Evolutionary conservation across 2,888 invertebrate species (phyloP), one percentile per base, ranked within the genome.

Genomic region (Adelphocoris suturalis): DNA sequence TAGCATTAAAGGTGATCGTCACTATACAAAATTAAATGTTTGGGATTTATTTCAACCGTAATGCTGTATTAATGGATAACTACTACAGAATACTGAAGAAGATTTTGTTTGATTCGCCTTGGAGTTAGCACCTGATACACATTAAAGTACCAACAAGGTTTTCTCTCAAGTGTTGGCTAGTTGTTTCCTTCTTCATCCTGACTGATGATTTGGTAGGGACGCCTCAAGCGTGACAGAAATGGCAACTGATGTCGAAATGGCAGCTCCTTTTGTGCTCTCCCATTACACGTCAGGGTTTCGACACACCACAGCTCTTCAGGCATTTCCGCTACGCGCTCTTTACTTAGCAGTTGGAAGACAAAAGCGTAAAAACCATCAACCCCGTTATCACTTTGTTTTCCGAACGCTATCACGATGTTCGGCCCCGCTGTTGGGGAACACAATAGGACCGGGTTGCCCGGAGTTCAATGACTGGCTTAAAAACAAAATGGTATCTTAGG

Each of bases 401-500:
- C 68, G 23, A 68, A 68, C n/a, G 68, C 27, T 68, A 68, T 68
- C 68, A 19, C 23, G 12, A 68, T 68, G 68, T 68, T 23, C 1
- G 23, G 37, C 37, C 68, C 23, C 27, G n/a, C n/a, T 9, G 61
- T 61, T 19, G 11, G 68, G 19, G n/a, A 57, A 68, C 23, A 68
- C 68, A 68, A 68, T 68, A 23, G 68, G 68, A 68, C 68, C 23
- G 23, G 68, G 68, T 68, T 23, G 68, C 27, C 23, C 12, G 78
- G 76, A 46, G 78, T 37, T 78, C 78, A 46, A 46, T 78, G 78
- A 78, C 78, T 78, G 78, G 78, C 46, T 78, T 46, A 78, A 78
- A 37, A 78, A 78, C 78, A 78, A 78, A 78, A 78, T 47, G 78
- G 78, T 78, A 78, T 78, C 78, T 78, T 78, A 7, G 46, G 78